Evolutionary conservation across 2,888 invertebrate species (phyloP).

Genomic region (Unio delphinus): DNA sequence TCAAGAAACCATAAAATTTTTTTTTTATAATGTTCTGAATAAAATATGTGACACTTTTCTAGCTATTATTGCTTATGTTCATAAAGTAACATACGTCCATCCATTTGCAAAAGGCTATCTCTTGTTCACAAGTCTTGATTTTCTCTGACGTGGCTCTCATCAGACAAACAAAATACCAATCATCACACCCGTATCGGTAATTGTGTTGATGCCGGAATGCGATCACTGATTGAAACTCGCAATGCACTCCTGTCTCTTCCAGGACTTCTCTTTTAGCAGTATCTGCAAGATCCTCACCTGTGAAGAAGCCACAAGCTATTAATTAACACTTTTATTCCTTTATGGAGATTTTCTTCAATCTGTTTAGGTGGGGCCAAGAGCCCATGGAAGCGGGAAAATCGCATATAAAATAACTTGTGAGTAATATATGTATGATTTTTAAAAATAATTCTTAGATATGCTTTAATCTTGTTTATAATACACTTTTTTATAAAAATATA

Average conservation of each 20-base stretch:
- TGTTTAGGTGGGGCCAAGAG: background rate
- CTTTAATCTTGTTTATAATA: no score
- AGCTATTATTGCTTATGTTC: no score
- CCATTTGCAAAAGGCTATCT: conserved; percentile 86
- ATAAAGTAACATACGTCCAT: conserved; percentile 75
- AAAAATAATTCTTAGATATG: no score
- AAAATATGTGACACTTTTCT: no score
- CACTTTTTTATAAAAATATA: no score
- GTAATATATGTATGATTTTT: no score
- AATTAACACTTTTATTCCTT: background rate
- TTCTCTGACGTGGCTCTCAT: conserved; percentile 78
- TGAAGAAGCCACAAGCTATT: conserved; percentile 5
- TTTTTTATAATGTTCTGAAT: no score
- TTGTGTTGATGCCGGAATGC: conserved; percentile 84
- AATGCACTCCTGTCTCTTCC: conserved; percentile 90
- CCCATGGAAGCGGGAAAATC: background rate
- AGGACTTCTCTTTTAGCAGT: conserved; percentile 88
- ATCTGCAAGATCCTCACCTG: conserved; percentile 86
- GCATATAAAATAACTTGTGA: no score
- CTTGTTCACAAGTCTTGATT: conserved; percentile 81
- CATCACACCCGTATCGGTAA: conserved; percentile 86
- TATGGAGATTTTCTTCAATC: background rate
- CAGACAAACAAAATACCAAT: conserved; percentile 86
- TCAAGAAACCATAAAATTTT: no score
- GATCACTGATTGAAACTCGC: conserved; percentile 83